phyloP scores from a whole-genome alignment of 2,797 vertebrate species.

The Pagetopsis macropterus region DNA sequence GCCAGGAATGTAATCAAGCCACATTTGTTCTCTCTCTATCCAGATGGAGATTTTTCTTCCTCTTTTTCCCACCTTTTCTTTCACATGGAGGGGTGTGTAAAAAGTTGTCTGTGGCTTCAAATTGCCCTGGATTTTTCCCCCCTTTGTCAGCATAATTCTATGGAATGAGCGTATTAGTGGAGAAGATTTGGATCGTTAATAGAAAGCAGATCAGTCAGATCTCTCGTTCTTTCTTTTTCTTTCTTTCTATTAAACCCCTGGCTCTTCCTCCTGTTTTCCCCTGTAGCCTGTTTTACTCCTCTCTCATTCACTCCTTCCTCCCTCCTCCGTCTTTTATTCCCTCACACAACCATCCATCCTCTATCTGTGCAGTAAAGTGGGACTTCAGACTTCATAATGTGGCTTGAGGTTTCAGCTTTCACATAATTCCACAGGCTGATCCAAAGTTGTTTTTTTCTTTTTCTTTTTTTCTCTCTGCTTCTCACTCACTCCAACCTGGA shows the following conservation, averaged over 20 bases:
- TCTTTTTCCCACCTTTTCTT: slow-evolving; percentile 31
- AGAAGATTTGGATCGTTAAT: slow-evolving; percentile 83
- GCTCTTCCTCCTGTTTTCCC: slow-evolving; percentile 26
- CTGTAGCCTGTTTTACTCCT: slow-evolving; percentile 41
- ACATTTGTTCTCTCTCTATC: slow-evolving; percentile 29
- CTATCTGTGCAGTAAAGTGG: slow-evolving; percentile 75
- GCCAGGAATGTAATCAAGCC: slow-evolving; percentile 52
- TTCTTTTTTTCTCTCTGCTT: slow-evolving; percentile 9
- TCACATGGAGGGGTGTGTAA: slow-evolving; percentile 62
- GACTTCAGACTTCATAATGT: slow-evolving; percentile 77
- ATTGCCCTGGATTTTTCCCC: slow-evolving; percentile 76
- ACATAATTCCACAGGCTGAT: slow-evolving; percentile 78
- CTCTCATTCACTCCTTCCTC: slow-evolving; percentile 32
- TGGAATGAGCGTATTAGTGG: slow-evolving; percentile 77
- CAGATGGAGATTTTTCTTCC: slow-evolving; percentile 49
- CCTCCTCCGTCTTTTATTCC: slow-evolving; percentile 32
- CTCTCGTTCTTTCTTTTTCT: slow-evolving; percentile 26
- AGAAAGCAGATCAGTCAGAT: slow-evolving; percentile 83
- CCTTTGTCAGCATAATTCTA: slow-evolving; percentile 86
- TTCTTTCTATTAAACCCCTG: neutral
- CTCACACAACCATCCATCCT: slow-evolving; percentile 65
- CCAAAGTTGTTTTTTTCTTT: slow-evolving; percentile 40
- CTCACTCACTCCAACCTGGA: slow-evolving; percentile 51
- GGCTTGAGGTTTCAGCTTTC: slow-evolving; percentile 85
- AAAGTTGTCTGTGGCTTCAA: slow-evolving; percentile 77